phyloP scores from a whole-genome alignment of 2,888 invertebrate species.

The Synergus itoensis region DNA sequence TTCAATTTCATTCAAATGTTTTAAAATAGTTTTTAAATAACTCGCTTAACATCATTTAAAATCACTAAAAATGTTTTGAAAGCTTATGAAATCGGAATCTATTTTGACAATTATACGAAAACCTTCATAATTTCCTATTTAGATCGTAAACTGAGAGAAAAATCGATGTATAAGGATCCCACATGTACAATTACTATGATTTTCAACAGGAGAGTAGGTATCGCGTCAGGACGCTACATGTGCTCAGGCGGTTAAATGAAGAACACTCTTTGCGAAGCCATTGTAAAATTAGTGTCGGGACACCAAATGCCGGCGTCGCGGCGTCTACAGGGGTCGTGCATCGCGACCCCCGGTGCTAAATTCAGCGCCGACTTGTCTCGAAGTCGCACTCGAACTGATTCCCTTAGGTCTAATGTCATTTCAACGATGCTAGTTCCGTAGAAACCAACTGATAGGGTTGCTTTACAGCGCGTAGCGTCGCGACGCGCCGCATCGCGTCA shows the following conservation, averaged over 20 bases:
- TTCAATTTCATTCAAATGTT: too few species aligned
- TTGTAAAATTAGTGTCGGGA: slow-evolving; percentile 77
- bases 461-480: slow-evolving; percentile 70
- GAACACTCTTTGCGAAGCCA: slow-evolving; percentile 60
- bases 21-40: too few species aligned
- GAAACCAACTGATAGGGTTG: slow-evolving; percentile 62
- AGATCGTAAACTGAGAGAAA: too few species aligned
- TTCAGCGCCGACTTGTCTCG: slow-evolving; percentile 62
- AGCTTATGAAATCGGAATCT: too few species aligned
- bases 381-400: slow-evolving; percentile 51
- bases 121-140: too few species aligned
- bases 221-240: slow-evolving; percentile 54
- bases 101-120: too few species aligned
- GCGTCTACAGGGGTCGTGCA: slow-evolving; percentile 73
- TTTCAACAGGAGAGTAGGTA: slow-evolving; percentile 8
- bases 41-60: too few species aligned
- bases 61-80: too few species aligned
- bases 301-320: slow-evolving; percentile 76
- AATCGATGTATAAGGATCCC: too few species aligned
- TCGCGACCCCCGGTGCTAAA: slow-evolving; percentile 75
- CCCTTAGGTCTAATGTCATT: slow-evolving; percentile 44
- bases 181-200: too few species aligned
- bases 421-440: slow-evolving; percentile 59
- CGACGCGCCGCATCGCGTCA: slow-evolving; percentile 57
- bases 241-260: slow-evolving; percentile 52